A percentile compares a stretch with the other conserved stretches of the same genome.
Evolutionary conservation across 2,113 vertebrate species (phyloP).

Genomic region (Pterocles gutturalis): DNA sequence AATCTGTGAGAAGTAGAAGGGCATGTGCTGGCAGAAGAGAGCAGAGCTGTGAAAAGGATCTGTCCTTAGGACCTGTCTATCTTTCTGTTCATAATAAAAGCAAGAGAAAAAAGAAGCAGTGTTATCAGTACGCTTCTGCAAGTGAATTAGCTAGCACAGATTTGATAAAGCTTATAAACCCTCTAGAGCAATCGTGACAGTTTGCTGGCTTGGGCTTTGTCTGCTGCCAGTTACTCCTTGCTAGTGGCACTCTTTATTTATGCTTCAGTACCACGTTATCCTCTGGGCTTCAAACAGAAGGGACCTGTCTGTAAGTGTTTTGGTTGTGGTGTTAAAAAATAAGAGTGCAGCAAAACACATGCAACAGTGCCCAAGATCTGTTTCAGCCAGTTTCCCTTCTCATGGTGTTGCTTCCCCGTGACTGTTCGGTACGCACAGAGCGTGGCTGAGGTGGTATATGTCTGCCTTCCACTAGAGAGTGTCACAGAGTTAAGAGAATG

Average conservation of each 20-base stretch:
- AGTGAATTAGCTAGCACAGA: constrained; percentile 89
- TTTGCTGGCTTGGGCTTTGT: constrained; percentile 79
- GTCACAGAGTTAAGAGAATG: constrained; percentile 8
- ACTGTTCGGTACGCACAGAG: neutral
- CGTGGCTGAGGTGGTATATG: constrained; percentile 24
- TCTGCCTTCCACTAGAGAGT: constrained; percentile 46
- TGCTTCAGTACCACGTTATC: constrained; percentile 81
- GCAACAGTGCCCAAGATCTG: constrained; percentile 70
- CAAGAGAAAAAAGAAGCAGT: constrained; percentile 65
- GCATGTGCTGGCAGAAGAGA: constrained; percentile 77
- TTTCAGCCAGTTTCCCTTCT: constrained; percentile 33
- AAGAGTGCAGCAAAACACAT: constrained; percentile 76
- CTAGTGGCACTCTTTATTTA: constrained; percentile 85
- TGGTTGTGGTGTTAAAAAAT: constrained; percentile 82
- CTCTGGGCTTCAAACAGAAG: constrained; percentile 82
- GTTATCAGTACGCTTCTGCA: constrained; percentile 88
- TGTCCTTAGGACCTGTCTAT: constrained; percentile 84
- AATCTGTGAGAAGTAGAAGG: constrained; percentile 77
- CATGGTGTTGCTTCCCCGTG: neutral
- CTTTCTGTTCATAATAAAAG: constrained; percentile 71
- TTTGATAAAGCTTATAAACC: constrained; percentile 87
- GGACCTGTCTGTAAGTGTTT: constrained; percentile 83
- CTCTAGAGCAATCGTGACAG: constrained; percentile 81
- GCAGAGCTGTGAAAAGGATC: constrained; percentile 73
- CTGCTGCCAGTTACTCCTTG: constrained; percentile 88